Evolutionary conservation across 1,140 invertebrate species (phyloP), one percentile per base, ranked within the genome.

Genomic region (Cataglyphis hispanica): DNA sequence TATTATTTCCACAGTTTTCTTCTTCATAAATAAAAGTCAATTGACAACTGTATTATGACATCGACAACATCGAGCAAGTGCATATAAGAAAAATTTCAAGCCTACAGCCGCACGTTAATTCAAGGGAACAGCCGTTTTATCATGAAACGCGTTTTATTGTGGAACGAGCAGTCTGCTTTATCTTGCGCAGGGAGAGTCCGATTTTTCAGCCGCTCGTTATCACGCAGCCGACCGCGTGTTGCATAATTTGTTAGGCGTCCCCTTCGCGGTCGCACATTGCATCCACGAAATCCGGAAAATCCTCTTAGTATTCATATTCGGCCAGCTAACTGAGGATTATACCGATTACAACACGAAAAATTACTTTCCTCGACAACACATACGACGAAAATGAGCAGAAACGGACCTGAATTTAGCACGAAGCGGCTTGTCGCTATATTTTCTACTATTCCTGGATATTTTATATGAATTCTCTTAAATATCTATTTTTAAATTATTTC

Each of bases 381-480:
- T 76, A 88, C 85, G 86, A 85, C 77, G 67, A 84, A 81, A 89
- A 85, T 74, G 91, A 90, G 81, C 88, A 76, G 83, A 81, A 87
- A 85, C 84, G 86, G 80, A 87, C 86, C 64, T 75, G 84, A 90
- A 90, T 89, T 86, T 70, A 87, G 2, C 25, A 72, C 58, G 6
- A 61, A 58, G 22, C 25, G 10, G 10, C 34, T 10, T 43, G 22
- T 34, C n/a, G 11, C 58, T 19, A 67, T 53, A 37, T 13, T 10
- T 10, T 61, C 2, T 43, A 37, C 2, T 84, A 27, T 11, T 84
- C 37, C 16, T 11, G 22, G 37, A 46, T 25, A 10, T 60, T 25
- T 74, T 34, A 25, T n/a, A 4, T 37, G 13, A 78, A 66, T 80
- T 74, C 50, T 34, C n/a, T 7, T 22, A 58, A 31, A 72, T 16